Evolutionary conservation across 2,113 vertebrate genomes (phyloP).

Genomic region (Esox niger): DNA sequence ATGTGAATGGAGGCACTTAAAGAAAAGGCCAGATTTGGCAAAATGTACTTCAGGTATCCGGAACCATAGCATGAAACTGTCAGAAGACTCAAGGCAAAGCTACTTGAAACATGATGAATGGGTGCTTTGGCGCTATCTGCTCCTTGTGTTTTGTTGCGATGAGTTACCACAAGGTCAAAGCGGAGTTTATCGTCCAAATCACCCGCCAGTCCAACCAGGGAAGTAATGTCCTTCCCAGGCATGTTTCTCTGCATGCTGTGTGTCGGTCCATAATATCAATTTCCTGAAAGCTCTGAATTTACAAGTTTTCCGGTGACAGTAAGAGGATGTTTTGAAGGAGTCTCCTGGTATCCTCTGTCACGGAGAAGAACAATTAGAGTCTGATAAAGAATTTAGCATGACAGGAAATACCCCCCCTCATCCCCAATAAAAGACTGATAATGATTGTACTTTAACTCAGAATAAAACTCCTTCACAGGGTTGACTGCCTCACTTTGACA

Average conservation of each 20-base stretch:
- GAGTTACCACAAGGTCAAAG: slow-evolving; percentile 66
- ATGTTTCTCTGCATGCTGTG: slow-evolving; percentile 56
- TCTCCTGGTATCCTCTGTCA: neutral
- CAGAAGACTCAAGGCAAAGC: slow-evolving; percentile 54
- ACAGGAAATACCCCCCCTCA: neutral
- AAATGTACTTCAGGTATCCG: slow-evolving; percentile 44
- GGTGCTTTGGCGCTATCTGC: slow-evolving; percentile 22
- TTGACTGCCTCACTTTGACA: slow-evolving; percentile 32
- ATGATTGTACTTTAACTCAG: slow-evolving; percentile 33
- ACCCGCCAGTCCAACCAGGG: slow-evolving; percentile 68
- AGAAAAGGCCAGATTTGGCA: slow-evolving; percentile 34
- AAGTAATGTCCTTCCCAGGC: slow-evolving; percentile 63
- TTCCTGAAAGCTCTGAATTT: slow-evolving; percentile 62
- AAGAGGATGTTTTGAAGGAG: slow-evolving; percentile 60
- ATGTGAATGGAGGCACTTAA: slow-evolving; percentile 57
- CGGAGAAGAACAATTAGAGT: neutral
- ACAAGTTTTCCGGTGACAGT: slow-evolving; percentile 66
- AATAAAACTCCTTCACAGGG: slow-evolving; percentile 28
- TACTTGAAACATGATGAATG: slow-evolving; percentile 52
- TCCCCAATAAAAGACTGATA: neutral
- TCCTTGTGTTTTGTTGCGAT: slow-evolving; percentile 60
- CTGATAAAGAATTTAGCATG: neutral
- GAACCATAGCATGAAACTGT: slow-evolving; percentile 31
- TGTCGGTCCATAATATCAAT: slow-evolving; percentile 49
- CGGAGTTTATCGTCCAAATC: slow-evolving; percentile 70